These are phyloP conservation scores for Oenanthe melanoleuca DNA, from an alignment of 2,113 vertebrate species.

Conservation along the genomic window DNA sequence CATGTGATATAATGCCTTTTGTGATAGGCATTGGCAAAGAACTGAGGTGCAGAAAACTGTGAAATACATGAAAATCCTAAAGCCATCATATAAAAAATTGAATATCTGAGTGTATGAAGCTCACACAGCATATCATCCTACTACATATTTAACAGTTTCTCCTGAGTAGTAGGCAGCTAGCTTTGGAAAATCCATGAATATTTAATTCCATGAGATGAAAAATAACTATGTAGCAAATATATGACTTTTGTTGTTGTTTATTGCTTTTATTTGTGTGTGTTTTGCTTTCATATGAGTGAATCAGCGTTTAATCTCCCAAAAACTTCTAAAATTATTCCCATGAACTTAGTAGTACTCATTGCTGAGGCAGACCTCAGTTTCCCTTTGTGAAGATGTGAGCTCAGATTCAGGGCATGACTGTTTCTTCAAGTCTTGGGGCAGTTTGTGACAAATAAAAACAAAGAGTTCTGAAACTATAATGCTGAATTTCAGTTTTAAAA, in stretches of 20 bases:
- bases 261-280: background rate
- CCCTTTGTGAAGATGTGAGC: background rate
- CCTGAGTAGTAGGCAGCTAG: constrained; percentile 9
- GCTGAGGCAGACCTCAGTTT: background rate
- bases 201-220: constrained; percentile 49
- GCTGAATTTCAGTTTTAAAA: background rate
- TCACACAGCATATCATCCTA: constrained; percentile 15
- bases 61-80: constrained; percentile 57
- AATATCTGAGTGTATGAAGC: constrained; percentile 29
- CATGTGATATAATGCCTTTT: constrained; percentile 16
- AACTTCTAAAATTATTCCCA: background rate
- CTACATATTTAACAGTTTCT: constrained; percentile 52
- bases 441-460: background rate
- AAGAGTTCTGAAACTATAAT: background rate
- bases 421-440: background rate
- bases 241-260: background rate
- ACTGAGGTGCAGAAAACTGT: constrained; percentile 27
- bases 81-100: constrained; percentile 16
- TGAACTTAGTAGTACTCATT: background rate
- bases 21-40: background rate
- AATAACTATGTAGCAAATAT: constrained; percentile 17
- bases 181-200: constrained; percentile 52
- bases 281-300: constrained; percentile 2
- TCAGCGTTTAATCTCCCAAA: constrained; percentile 11
- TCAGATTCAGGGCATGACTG: background rate